These are phyloP conservation scores for Caloenas nicobarica DNA, from an alignment of 2,113 vertebrate genomes.

Conservation along the genomic window DNA sequence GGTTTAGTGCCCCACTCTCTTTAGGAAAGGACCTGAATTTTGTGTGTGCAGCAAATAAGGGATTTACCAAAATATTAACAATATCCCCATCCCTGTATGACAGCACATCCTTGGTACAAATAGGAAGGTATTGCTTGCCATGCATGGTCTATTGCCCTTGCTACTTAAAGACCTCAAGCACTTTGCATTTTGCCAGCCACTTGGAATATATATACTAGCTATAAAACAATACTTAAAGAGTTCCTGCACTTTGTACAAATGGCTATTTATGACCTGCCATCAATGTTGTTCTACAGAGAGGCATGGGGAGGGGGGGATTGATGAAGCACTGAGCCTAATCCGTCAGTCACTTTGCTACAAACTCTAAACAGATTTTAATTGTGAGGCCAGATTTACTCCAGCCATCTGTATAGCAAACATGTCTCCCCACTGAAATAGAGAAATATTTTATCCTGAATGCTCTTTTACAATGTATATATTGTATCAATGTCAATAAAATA, in stretches of 20 bases:
- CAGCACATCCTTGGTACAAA: not conserved
- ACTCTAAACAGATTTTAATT: constrained; percentile 74
- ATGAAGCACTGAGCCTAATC: constrained; percentile 48
- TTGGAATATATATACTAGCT: constrained; percentile 56
- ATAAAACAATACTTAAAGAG: constrained; percentile 68
- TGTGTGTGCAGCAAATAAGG: not conserved
- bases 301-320: constrained; percentile 19
- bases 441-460: constrained; percentile 63
- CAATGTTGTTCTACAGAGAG: constrained; percentile 52
- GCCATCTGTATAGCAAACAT: constrained; percentile 56
- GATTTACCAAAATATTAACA: not conserved
- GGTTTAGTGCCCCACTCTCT: not conserved
- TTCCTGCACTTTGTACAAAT: constrained; percentile 68
- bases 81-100: not conserved
- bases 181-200: constrained; percentile 55
- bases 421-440: constrained; percentile 38
- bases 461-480: constrained; percentile 61
- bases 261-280: constrained; percentile 69
- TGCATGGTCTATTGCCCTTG: not conserved
- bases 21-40: not conserved
- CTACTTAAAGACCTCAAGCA: constrained; percentile 40
- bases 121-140: not conserved
- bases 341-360: constrained; percentile 64
- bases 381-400: constrained; percentile 71
- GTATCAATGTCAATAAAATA: constrained; percentile 68